Percentiles rank a stretch among this genome's conserved stretches.
These are phyloP conservation scores for Amblyraja radiata DNA, from an alignment of 2,797 vertebrate genomes.

Conservation along the genomic window DNA sequence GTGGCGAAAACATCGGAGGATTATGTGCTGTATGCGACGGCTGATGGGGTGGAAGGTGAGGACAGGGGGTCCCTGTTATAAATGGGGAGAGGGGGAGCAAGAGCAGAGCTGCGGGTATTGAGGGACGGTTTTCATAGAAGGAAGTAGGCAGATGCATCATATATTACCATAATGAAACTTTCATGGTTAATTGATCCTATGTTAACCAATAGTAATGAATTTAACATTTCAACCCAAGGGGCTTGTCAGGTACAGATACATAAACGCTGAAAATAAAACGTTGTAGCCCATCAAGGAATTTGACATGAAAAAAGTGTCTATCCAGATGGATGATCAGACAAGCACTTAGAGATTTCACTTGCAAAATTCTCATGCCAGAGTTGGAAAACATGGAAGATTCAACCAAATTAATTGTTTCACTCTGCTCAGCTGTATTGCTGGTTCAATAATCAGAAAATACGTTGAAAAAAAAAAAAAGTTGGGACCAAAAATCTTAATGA, in stretches of 20 bases:
- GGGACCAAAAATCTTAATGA: neutral
- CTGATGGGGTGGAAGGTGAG: no score
- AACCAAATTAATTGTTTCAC: neutral
- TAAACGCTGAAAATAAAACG: neutral
- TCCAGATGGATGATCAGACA: neutral
- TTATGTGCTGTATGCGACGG: no score
- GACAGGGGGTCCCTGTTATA: no score
- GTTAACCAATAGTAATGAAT: neutral
- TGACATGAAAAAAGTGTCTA: neutral
- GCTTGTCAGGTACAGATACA: neutral
- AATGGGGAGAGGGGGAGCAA: no score
- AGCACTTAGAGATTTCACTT: neutral
- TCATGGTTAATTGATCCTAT: neutral
- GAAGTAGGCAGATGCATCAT: neutral
- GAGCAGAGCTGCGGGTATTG: neutral
- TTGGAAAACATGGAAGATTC: neutral
- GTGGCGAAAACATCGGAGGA: no score
- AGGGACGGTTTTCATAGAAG: neutral
- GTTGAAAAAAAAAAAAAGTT: neutral
- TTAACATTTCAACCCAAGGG: neutral
- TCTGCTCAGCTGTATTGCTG: no score
- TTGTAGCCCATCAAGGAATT: neutral
- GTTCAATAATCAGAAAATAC: no score
- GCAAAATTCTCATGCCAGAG: neutral
- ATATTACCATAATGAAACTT: neutral